phyloP scores from a whole-genome alignment of 2,113 vertebrate genomes.

The Carollia perspicillata region DNA sequence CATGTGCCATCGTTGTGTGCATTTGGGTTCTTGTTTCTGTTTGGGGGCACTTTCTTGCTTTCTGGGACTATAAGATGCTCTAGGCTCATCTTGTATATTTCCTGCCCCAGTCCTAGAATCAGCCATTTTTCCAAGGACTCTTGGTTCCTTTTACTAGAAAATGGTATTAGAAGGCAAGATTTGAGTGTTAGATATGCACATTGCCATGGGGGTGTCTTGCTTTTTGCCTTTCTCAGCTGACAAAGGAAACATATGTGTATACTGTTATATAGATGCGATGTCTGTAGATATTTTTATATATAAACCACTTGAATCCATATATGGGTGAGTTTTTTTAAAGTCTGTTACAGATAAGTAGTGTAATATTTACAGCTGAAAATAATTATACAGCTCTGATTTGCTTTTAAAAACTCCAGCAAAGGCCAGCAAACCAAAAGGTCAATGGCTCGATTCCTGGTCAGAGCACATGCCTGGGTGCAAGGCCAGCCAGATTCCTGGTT shows the following conservation, averaged over 20 bases:
- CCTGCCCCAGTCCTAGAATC: not conserved
- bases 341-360: not conserved
- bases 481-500: no score
- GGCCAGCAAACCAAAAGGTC: not conserved
- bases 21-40: not conserved
- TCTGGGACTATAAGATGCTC: not conserved
- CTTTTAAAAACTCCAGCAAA: not conserved
- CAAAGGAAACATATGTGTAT: not conserved
- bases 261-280: not conserved
- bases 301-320: not conserved
- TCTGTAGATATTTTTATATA: conserved; percentile 1
- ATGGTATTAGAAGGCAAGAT: not conserved
- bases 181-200: not conserved
- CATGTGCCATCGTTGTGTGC: not conserved
- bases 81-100: not conserved
- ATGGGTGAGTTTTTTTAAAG: not conserved
- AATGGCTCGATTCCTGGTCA: no score
- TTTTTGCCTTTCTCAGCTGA: not conserved
- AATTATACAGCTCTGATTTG: conserved; percentile 1
- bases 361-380: conserved; percentile 20
- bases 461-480: no score
- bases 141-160: not conserved
- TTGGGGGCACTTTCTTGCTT: not conserved
- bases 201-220: not conserved
- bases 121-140: not conserved